phyloP scores from a whole-genome alignment of 2,113 vertebrate genomes.

The Neopipo cinnamomea region DNA sequence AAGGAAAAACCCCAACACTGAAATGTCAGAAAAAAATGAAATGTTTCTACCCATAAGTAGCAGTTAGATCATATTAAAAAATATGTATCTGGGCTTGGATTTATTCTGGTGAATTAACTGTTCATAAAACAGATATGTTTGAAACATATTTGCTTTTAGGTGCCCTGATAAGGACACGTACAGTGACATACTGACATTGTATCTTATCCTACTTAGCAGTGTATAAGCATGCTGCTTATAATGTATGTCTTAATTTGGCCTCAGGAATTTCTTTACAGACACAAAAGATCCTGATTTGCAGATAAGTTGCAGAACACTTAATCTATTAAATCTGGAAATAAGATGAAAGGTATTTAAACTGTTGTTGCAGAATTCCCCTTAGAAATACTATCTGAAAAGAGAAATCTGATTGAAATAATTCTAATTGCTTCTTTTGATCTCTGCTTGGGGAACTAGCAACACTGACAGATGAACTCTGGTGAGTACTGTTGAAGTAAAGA shows the following conservation, averaged over 20 bases:
- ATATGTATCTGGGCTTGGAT: neutral
- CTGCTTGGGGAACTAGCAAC: neutral
- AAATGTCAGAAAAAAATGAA: neutral
- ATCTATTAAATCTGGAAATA: constrained; percentile 39
- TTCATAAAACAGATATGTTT: neutral
- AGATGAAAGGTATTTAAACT: constrained; percentile 44
- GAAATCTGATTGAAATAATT: constrained; percentile 33
- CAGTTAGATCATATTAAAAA: neutral
- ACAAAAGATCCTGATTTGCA: neutral
- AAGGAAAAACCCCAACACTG: neutral
- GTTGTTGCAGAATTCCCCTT: neutral
- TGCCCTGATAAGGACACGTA: neutral
- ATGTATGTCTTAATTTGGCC: constrained; percentile 7
- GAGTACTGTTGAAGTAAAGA: neutral
- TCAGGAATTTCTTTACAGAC: neutral
- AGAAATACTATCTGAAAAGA: constrained; percentile 10
- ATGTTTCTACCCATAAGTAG: neutral
- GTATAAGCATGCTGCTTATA: neutral
- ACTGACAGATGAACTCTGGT: neutral
- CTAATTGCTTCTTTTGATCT: constrained; percentile 43
- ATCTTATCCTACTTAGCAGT: neutral
- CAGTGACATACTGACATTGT: neutral
- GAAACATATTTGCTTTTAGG: neutral
- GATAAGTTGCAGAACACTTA: constrained; percentile 5
- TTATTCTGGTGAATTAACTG: neutral